A percentile compares a stretch with the other conserved stretches of the same genome.
Conservation (phyloP, 2,888 invertebrate species). For the Tanypteryx hageni region DNA sequence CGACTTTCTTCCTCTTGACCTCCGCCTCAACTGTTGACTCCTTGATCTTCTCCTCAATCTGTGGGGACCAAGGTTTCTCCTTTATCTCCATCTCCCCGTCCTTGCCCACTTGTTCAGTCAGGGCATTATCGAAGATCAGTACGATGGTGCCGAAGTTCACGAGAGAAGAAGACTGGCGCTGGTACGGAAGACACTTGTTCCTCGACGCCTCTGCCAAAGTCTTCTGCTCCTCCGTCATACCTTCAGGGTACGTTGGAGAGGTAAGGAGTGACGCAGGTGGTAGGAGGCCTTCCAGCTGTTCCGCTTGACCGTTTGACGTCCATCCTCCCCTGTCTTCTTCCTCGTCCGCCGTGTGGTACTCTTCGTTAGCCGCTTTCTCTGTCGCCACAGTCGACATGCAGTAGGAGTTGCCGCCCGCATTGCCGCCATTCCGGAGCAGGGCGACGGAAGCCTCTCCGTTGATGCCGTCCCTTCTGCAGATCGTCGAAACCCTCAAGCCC, state of each 20-base stretch:
- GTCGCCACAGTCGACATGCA: not conserved
- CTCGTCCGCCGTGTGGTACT: not conserved
- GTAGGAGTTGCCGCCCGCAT: not conserved
- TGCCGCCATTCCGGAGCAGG: not conserved
- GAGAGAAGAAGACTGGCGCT: slow-evolving; percentile 65
- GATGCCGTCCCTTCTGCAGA: not conserved
- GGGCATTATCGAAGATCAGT: slow-evolving; percentile 67
- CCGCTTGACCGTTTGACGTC: not conserved
- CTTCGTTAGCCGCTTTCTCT: not conserved
- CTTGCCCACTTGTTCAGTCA: slow-evolving; percentile 1
- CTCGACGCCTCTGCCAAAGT: not conserved
- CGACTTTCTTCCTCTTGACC: not conserved
- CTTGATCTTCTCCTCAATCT: not conserved
- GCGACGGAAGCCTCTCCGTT: not conserved
- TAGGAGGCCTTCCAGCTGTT: slow-evolving; percentile 5
- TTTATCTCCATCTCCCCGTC: not conserved
- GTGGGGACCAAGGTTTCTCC: not conserved
- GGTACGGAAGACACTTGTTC: slow-evolving; percentile 13
- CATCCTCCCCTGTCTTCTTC: not conserved
- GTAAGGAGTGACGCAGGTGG: not conserved
- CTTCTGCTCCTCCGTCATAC: slow-evolving; percentile 48
- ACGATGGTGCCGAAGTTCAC: slow-evolving; percentile 67
- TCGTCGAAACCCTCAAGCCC: not conserved
- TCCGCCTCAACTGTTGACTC: not conserved
- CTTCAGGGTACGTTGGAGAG: not conserved